phyloP scores from a whole-genome alignment of 2,113 vertebrate species.

The Microtus montanus region DNA sequence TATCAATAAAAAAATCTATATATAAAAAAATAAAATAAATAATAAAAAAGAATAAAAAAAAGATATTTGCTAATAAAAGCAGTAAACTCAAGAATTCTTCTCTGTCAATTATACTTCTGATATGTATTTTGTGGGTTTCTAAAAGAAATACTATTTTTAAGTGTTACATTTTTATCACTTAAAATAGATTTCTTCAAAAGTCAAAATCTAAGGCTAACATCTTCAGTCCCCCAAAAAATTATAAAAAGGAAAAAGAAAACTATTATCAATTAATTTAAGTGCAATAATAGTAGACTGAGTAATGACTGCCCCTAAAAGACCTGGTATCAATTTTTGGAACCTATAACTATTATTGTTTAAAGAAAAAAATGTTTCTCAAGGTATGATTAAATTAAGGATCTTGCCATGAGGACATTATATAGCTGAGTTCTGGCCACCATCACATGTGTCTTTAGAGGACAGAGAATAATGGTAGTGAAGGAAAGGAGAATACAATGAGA shows the following conservation, averaged over 20 bases:
- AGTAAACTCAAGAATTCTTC: neutral
- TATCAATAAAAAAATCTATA: too few species aligned
- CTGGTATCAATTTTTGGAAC: neutral
- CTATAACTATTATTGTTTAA: neutral
- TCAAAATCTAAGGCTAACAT: neutral
- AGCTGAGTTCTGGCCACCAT: neutral
- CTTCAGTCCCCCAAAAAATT: neutral
- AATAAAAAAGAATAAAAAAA: too few species aligned
- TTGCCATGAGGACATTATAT: neutral
- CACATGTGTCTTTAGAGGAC: neutral
- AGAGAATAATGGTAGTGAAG: neutral
- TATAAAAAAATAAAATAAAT: too few species aligned
- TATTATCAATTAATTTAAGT: constrained; percentile 10
- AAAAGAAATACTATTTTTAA: neutral
- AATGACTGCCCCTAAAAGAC: neutral
- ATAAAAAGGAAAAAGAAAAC: neutral
- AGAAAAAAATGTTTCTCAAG: neutral
- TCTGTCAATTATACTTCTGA: neutral
- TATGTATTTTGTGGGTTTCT: neutral
- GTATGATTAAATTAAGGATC: neutral
- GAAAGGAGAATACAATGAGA: neutral
- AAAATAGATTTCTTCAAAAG: constrained; percentile 19
- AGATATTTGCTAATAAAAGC: constrained; percentile 19
- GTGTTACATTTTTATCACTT: neutral
- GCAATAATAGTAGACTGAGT: neutral